phyloP scores from a whole-genome alignment of 2,113 vertebrate genomes.

The Eonycteris spelaea region DNA sequence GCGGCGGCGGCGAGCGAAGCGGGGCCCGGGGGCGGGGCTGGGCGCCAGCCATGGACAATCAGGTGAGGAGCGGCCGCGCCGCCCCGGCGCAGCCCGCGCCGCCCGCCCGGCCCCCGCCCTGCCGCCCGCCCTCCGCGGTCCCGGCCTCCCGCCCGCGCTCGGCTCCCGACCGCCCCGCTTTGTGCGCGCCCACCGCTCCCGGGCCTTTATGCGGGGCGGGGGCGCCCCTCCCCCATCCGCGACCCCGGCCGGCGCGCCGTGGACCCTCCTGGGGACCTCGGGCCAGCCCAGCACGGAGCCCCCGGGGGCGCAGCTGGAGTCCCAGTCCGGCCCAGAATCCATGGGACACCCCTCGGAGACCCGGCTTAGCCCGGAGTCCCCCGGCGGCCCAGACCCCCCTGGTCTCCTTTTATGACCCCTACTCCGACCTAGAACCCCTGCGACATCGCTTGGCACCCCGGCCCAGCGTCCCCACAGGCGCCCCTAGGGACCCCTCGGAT shows the following conservation, averaged over 20 bases:
- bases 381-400: neutral
- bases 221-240: conserved; percentile 51
- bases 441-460: neutral
- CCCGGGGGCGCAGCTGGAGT: neutral
- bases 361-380: neutral
- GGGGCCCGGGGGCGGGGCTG: conserved; percentile 76
- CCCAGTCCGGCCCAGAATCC: neutral
- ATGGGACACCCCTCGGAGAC: neutral
- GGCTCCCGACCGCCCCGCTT: conserved; percentile 18
- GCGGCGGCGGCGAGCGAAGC: conserved; percentile 72
- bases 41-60: conserved; percentile 92
- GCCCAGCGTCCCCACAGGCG: neutral
- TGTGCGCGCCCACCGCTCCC: conserved; percentile 41
- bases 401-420: neutral
- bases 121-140: neutral
- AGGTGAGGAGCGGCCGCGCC: conserved; percentile 84
- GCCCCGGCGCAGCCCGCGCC: conserved; percentile 40
- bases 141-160: neutral
- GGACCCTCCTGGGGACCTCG: neutral
- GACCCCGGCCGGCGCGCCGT: neutral
- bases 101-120: neutral
- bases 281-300: neutral
- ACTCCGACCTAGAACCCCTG: neutral
- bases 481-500: neutral
- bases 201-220: conserved; percentile 46